Conservation (phyloP, 2,797 vertebrate species). For the Molothrus ater region DNA sequence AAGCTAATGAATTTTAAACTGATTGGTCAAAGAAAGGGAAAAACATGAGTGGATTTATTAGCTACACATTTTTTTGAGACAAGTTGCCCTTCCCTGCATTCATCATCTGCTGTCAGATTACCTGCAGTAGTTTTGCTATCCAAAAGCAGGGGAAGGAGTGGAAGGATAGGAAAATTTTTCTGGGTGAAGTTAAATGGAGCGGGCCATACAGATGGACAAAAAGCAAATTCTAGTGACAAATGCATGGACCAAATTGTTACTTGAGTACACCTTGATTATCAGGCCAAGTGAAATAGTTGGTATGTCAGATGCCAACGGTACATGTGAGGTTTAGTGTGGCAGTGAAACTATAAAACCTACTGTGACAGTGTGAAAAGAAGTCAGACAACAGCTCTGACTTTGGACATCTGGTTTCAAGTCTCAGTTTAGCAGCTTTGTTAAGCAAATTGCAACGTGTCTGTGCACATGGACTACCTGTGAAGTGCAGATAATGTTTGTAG, state of each 20-base stretch:
- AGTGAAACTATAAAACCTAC: not conserved
- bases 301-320: not conserved
- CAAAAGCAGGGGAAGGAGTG: not conserved
- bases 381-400: not conserved
- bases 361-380: not conserved
- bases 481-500: not conserved
- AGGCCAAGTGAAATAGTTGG: not conserved
- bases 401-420: not conserved
- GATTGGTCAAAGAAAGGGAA: not conserved
- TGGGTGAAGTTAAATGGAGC: not conserved
- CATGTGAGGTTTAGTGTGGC: not conserved
- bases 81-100: not conserved
- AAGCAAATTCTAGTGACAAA: not conserved
- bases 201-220: not conserved
- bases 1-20: conserved; percentile 6
- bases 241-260: not conserved
- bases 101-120: not conserved
- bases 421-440: not conserved
- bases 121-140: not conserved
- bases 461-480: not conserved
- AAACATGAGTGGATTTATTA: not conserved
- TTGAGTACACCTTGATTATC: not conserved
- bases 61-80: not conserved
- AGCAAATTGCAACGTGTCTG: not conserved
- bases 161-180: not conserved